Conservation (phyloP, 2,797 vertebrate species). For the Myoxocephalus aenaeus region DNA sequence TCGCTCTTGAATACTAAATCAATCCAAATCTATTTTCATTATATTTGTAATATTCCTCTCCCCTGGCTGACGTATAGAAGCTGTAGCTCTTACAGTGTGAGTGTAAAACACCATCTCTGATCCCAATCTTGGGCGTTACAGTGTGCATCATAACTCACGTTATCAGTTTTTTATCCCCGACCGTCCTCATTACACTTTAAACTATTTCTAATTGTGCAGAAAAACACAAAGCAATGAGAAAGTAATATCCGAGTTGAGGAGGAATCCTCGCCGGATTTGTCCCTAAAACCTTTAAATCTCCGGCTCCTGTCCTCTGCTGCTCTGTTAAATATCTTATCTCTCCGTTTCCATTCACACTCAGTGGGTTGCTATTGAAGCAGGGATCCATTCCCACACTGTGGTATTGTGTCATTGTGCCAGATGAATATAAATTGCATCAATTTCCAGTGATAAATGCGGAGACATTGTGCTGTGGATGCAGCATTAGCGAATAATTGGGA, state of each 20-base stretch:
- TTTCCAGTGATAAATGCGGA: slow-evolving; percentile 72
- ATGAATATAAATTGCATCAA: slow-evolving; percentile 79
- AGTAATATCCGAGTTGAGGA: neutral
- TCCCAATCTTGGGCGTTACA: neutral
- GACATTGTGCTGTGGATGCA: slow-evolving; percentile 72
- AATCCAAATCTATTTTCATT: neutral
- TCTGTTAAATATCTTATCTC: slow-evolving; percentile 67
- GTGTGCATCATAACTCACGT: neutral
- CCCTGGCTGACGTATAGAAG: neutral
- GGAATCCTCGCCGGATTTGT: slow-evolving; percentile 15
- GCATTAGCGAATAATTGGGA: slow-evolving; percentile 76
- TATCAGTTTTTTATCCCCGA: neutral
- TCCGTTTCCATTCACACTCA: slow-evolving; percentile 63
- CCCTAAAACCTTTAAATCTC: slow-evolving; percentile 37
- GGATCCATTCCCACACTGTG: slow-evolving; percentile 67
- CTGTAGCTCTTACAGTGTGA: neutral
- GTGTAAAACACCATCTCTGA: neutral
- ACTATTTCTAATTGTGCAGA: neutral
- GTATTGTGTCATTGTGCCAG: slow-evolving; percentile 66
- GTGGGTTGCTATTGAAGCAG: slow-evolving; percentile 65
- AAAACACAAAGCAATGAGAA: neutral
- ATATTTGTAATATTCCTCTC: neutral
- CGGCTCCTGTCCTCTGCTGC: slow-evolving; percentile 30
- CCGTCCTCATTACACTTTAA: neutral
- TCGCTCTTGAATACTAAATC: neutral